Evolutionary conservation across 2,113 vertebrate genomes (phyloP), one percentile per base, ranked within the genome.

Genomic region (Microtus pennsylvanicus): DNA sequence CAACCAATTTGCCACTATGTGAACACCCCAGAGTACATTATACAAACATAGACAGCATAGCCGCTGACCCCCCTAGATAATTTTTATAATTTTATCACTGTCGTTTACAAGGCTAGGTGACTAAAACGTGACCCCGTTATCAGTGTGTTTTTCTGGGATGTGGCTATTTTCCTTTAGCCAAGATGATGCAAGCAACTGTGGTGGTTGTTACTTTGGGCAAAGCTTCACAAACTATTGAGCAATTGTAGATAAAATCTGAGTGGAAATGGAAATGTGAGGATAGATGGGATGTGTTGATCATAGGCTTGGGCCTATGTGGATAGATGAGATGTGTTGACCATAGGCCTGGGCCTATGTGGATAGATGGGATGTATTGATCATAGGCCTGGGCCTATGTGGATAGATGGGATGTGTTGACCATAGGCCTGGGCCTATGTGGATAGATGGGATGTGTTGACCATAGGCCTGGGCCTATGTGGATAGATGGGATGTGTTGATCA

Each of bases 191-290:
- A 42, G 9, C 21, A 80, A 50, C 50, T 80, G 30, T 26, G 61
- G 16, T 30, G 5, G 30, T 52, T 78, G 74, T n/a, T 21, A 28
- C 76, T 38, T 50, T 52, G n/a, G 63, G 30, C 6, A 26, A 65
- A 78, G 13, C 14, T 70, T 50, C 30, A 11, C 14, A 35, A 67
- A 33, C 75, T 17, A 67, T 11, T 2, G 2, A 77, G 35, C 17
- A 19, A n/a, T 19, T 21, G 35, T 10, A 2, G 5, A 24, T 63
- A 61, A 55, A 7, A n/a, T 1, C 28, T 0, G 22, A 47, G 28
- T 47, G 26, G 3, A 65, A 61, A 65, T 67, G 61, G 1, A 30
- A 12, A 45, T 65, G 14, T 67, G 61, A 45, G 1, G 11, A 19
- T 22, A 4, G 35, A 8, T 1, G 16, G 16, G 0, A 7, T n/a